These are phyloP conservation scores for Tubulanus polymorphus DNA, from an alignment of 2,888 invertebrate species.

Conservation along the genomic window DNA sequence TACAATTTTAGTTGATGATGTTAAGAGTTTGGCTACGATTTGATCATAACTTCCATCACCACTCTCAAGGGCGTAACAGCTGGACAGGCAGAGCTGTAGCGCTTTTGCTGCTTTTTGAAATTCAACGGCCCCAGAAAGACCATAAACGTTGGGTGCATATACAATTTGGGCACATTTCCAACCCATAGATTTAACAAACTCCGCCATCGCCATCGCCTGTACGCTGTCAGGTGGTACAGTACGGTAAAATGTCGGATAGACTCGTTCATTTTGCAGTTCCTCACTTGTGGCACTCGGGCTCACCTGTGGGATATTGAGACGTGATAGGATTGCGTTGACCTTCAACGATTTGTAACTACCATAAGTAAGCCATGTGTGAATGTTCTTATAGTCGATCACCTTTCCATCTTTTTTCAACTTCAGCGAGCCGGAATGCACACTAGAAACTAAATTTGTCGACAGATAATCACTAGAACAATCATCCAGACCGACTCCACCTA, in stretches of 20 bases:
- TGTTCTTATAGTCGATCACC: constrained; percentile 11
- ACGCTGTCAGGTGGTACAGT: constrained; percentile 39
- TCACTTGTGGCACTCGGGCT: constrained; percentile 33
- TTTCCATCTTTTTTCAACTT: not conserved
- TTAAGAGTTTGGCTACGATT: constrained; percentile 21
- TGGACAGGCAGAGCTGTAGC: constrained; percentile 35
- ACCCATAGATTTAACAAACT: constrained; percentile 30
- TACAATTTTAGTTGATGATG: constrained; percentile 28
- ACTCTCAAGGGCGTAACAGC: constrained; percentile 18
- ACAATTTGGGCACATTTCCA: constrained; percentile 35
- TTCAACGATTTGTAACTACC: constrained; percentile 22
- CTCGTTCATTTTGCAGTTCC: constrained; percentile 24
- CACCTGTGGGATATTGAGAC: constrained; percentile 57
- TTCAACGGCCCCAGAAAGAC: constrained; percentile 23
- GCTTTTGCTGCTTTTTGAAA: constrained; percentile 25
- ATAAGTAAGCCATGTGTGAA: constrained; percentile 37
- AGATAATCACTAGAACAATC: constrained; percentile 33
- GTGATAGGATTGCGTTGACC: constrained; percentile 46
- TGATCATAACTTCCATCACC: constrained; percentile 8
- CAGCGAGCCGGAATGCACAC: constrained; percentile 31
- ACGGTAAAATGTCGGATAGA: constrained; percentile 34
- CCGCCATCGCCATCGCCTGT: constrained; percentile 36
- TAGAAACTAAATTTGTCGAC: constrained; percentile 30
- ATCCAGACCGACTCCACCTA: constrained; percentile 37
- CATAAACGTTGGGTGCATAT: constrained; percentile 25